phyloP scores from a whole-genome alignment of 2,113 vertebrate species.

The Phalacrocorax aristotelis region DNA sequence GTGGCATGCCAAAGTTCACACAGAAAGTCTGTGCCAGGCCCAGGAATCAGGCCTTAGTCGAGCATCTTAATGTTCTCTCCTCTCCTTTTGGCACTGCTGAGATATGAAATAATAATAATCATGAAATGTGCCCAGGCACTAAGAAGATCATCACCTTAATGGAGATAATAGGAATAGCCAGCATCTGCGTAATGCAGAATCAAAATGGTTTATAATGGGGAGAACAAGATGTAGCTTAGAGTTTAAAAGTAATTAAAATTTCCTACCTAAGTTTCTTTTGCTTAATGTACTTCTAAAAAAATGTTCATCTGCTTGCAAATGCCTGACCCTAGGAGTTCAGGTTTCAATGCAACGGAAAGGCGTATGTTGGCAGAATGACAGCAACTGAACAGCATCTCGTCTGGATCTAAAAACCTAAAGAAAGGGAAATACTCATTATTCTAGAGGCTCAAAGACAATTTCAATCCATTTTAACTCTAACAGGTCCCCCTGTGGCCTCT shows the following conservation, averaged over 20 bases:
- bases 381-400: constrained; percentile 52
- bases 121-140: constrained; percentile 1
- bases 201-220: constrained; percentile 41
- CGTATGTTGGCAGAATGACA: constrained; percentile 46
- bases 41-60: neutral
- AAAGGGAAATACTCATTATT: constrained; percentile 75
- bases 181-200: constrained; percentile 10
- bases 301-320: neutral
- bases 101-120: constrained; percentile 46
- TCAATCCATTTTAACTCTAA: constrained; percentile 72
- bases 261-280: constrained; percentile 52
- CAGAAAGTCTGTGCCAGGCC: neutral
- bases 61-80: constrained; percentile 21
- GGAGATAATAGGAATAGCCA: constrained; percentile 38
- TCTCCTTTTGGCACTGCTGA: constrained; percentile 35
- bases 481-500: constrained; percentile 68
- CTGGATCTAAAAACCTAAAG: constrained; percentile 74
- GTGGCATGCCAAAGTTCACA: neutral
- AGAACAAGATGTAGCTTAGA: constrained; percentile 34
- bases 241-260: constrained; percentile 68
- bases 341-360: constrained; percentile 42
- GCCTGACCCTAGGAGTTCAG: constrained; percentile 49
- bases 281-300: constrained; percentile 56
- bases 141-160: constrained; percentile 52
- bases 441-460: constrained; percentile 71